Evolutionary conservation across 1,140 invertebrate species (phyloP).

Genomic region (Tribolium castaneum): DNA sequence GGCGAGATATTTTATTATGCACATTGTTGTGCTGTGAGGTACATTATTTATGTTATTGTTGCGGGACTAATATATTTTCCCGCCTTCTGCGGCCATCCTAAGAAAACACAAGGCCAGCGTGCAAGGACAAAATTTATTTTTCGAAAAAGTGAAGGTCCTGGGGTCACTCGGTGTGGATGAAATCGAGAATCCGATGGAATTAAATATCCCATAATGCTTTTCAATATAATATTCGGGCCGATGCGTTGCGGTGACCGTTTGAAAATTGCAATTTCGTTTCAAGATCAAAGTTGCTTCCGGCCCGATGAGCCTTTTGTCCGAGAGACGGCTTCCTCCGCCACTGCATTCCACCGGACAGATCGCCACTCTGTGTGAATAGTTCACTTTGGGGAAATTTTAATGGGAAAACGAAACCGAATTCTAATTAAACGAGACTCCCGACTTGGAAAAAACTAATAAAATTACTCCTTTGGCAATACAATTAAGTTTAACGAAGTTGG

Average conservation of each 20-base stretch:
- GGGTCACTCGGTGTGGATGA: background rate
- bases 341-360: constrained; percentile 50
- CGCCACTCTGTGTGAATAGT: constrained; percentile 22
- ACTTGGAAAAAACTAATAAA: background rate
- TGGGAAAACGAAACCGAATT: constrained; percentile 14
- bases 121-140: background rate
- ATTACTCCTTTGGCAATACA: constrained; percentile 23
- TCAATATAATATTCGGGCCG: constrained; percentile 59
- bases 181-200: constrained; percentile 44
- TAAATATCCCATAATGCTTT: constrained; percentile 58
- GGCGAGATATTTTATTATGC: constrained; percentile 56
- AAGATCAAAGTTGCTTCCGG: constrained; percentile 60
- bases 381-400: constrained; percentile 21
- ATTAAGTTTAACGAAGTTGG: constrained; percentile 57
- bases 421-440: background rate
- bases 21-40: constrained; percentile 55
- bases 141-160: background rate
- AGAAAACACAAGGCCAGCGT: background rate
- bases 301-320: constrained; percentile 57
- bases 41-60: constrained; percentile 55
- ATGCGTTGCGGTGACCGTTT: constrained; percentile 60
- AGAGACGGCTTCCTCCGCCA: constrained; percentile 45
- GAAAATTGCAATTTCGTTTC: constrained; percentile 62
- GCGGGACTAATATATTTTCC: constrained; percentile 16
- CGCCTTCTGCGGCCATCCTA: background rate